Base-by-base conservation (phyloP, 2,113 vertebrate species). In the Channa maculata region DNA sequence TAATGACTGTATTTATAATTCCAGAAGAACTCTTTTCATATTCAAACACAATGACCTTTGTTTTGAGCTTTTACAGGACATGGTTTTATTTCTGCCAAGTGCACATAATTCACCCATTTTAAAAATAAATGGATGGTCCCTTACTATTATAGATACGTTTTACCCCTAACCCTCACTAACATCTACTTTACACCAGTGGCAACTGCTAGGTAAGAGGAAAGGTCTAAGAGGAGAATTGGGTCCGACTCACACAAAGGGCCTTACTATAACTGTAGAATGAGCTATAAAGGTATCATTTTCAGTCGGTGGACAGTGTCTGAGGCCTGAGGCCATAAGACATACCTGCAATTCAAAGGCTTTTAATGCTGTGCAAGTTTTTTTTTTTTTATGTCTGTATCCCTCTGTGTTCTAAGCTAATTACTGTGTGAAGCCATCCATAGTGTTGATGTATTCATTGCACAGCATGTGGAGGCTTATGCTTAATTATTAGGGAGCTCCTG, bases 401-500 rank as follows among this genome's bases (percentile, higher is more conserved):
- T 41, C 39, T 7, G 4, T 4, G 4, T 41, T 41, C 39, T 41
- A 41, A 5, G 39, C 39, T 41, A 41, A 4, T 24, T 24, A 24
- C 24, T 24, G 24, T 41, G 10, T 51, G n/a, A 8, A 6, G 1
- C 13, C 9, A 2, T 52, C 50, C 50, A 24, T 52, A 15, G 50
- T 33, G 50, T 6, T 54, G 51, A 49, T 6, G n/a, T 48, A 24
- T 41, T 2, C 49, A 11, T 39, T 24, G 24, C 24, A 39, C 51
- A 41, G 9, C 39, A 48, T 63, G 36, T 49, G 41, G 5, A 43
- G 48, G 9, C 38, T 37, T 49, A 43, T 64, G 12, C 38, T 64
- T 57, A 36, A 74, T 49, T 74, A 55, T 48, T 8, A 51, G 41
- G 44, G n/a, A 24, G 34, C 2, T 55, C 43, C 14, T 37, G 34